Conservation (phyloP, 2,113 vertebrate genomes). For the Phalacrocorax aristotelis region DNA sequence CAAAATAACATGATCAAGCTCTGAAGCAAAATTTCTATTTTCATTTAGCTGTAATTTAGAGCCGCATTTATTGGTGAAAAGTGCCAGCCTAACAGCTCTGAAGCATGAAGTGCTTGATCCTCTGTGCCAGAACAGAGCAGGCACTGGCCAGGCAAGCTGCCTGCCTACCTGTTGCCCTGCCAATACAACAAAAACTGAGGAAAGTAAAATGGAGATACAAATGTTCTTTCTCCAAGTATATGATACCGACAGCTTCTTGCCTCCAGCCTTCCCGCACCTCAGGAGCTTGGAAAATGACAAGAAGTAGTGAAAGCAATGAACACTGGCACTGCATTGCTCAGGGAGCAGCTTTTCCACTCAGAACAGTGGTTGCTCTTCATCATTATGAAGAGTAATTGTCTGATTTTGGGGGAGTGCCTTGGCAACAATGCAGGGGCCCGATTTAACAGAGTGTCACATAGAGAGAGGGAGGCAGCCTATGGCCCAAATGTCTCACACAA, state of each 20-base stretch:
- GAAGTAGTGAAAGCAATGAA: not conserved
- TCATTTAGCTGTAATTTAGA: conserved; percentile 15
- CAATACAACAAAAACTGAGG: not conserved
- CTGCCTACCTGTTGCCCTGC: not conserved
- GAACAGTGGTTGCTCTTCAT: not conserved
- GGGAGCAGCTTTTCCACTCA: not conserved
- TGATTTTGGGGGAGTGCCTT: not conserved
- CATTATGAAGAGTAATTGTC: not conserved
- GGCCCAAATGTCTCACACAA: not conserved
- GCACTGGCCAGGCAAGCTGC: not conserved
- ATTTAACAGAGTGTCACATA: not conserved
- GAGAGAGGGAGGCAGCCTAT: not conserved
- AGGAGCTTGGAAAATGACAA: not conserved
- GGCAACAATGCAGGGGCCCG: not conserved
- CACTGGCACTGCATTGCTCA: not conserved
- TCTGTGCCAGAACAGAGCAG: not conserved
- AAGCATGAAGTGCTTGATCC: not conserved
- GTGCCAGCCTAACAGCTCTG: conserved; percentile 4
- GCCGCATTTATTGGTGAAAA: not conserved
- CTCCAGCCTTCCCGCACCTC: not conserved
- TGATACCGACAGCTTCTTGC: not conserved
- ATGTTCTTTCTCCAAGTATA: not conserved
- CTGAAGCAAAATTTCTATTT: not conserved
- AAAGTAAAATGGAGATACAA: not conserved
- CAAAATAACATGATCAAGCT: not conserved